phyloP scores from a whole-genome alignment of 53 echinoderm and acorn worm species.

The Stichopus horrens region DNA sequence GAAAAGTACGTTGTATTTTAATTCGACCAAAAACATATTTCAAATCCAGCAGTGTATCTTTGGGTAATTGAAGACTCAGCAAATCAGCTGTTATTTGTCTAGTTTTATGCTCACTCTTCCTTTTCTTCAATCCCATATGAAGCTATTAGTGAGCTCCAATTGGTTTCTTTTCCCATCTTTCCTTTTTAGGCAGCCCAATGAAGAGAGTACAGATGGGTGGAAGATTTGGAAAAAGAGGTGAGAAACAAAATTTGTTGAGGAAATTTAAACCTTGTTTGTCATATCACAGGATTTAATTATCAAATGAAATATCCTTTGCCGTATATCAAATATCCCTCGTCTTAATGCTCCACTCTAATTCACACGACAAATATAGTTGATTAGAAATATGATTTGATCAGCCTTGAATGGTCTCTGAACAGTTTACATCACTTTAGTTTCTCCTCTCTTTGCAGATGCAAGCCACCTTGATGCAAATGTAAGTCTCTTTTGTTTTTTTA shows the following conservation, averaged over 20 bases:
- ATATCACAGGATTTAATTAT: not conserved
- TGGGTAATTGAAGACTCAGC: no score
- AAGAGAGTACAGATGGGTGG: slow-evolving; percentile 38
- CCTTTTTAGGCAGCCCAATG: slow-evolving; percentile 35
- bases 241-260: not conserved
- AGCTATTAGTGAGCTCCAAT: not conserved
- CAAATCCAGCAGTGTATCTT: no score
- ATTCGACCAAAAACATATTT: no score
- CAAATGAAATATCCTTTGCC: not conserved
- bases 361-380: not conserved
- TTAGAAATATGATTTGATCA: no score
- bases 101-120: no score
- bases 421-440: not conserved
- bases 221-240: slow-evolving; percentile 46
- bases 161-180: not conserved
- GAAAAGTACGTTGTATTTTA: no score
- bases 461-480: slow-evolving; percentile 34
- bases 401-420: no score
- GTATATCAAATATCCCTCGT: not conserved
- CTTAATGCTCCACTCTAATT: not conserved
- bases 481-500: not conserved
- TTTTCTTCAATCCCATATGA: not conserved
- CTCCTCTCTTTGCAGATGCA: slow-evolving; percentile 25
- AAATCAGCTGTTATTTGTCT: no score
- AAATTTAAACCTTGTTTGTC: not conserved